Base-by-base conservation (phyloP, 2,113 vertebrate species). In the Tinamus guttatus region DNA sequence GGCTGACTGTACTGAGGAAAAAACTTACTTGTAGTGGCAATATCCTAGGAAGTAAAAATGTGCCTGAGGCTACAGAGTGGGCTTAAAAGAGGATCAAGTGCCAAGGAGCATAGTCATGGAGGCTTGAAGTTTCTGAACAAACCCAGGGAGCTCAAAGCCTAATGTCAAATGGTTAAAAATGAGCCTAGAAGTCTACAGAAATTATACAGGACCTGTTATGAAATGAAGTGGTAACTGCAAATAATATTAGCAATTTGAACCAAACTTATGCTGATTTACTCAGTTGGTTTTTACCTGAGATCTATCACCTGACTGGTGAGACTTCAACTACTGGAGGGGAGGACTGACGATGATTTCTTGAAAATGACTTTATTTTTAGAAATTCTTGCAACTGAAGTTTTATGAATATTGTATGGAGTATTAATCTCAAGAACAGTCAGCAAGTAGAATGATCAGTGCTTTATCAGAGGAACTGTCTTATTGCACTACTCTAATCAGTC, bases 331-430 rank as follows among this genome's bases (percentile, higher is more conserved):
- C n/a, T 22, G 36, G 41, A 92, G 70, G 51, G 56, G 51, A 95
- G 73, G 62, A 81, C 32, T 64, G 73, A 84, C 60, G 86, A 59
- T 25, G 27, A 51, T 71, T 92, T 95, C 14, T 70, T 84, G 11
- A 71, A 75, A 90, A 84, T 40, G 25, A 13, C 5, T 86, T 73
- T 82, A 65, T 92, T 93, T 96, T 95, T 90, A 94, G 77, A 89
- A 84, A 86, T 43, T 65, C 12, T 19, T 75, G 13, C 27, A 63
- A 19, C 47, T 47, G 43, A 87, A 83, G n/a, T 81, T 88, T 30
- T 60, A 93, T 80, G 19, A 93, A 65, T 80, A 74, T 83, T 90
- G 13, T 74, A 59, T 62, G 32, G 19, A 74, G 54, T 36, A 52
- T 49, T 90, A 38, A 28, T 77, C 47, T 76, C 34, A 74, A 60